Evolutionary conservation across 2,888 invertebrate species (phyloP).

Genomic region (Oxyteleia sp.): DNA sequence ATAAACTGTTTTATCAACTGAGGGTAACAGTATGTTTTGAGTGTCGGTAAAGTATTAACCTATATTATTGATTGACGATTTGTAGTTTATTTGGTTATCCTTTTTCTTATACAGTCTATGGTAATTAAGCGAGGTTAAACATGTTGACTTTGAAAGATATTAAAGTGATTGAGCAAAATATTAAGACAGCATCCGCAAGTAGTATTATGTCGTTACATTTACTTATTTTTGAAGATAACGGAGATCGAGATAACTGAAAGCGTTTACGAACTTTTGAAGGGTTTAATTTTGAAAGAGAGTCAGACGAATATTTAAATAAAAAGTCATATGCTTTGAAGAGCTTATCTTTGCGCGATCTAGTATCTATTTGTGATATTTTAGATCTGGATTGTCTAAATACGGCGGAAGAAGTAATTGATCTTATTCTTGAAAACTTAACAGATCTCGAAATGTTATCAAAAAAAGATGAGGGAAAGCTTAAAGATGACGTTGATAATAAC

Average conservation of each 20-base stretch:
- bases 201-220: constrained; percentile 17
- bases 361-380: constrained; percentile 16
- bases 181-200: neutral
- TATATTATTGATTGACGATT: neutral
- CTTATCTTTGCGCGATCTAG: constrained; percentile 26
- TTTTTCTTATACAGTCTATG: neutral
- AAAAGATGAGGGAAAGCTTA: neutral
- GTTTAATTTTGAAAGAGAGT: constrained; percentile 9
- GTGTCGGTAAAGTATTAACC: neutral
- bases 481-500: neutral
- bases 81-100: neutral
- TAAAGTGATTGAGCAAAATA: constrained; percentile 3
- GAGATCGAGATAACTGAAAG: constrained; percentile 27
- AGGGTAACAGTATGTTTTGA: no score
- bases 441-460: constrained; percentile 6
- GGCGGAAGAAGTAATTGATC: constrained; percentile 11
- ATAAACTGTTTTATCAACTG: no score
- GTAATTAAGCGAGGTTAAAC: neutral
- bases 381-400: constrained; percentile 16
- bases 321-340: neutral
- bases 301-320: constrained; percentile 19
- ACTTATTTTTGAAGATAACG: constrained; percentile 16
- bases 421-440: constrained; percentile 9
- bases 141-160: constrained; percentile 5
- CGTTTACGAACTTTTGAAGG: constrained; percentile 28